A percentile compares a stretch with the other conserved stretches of the same genome.
phyloP scores from a whole-genome alignment of 2,797 vertebrate genomes.

The Lutra lutra region DNA sequence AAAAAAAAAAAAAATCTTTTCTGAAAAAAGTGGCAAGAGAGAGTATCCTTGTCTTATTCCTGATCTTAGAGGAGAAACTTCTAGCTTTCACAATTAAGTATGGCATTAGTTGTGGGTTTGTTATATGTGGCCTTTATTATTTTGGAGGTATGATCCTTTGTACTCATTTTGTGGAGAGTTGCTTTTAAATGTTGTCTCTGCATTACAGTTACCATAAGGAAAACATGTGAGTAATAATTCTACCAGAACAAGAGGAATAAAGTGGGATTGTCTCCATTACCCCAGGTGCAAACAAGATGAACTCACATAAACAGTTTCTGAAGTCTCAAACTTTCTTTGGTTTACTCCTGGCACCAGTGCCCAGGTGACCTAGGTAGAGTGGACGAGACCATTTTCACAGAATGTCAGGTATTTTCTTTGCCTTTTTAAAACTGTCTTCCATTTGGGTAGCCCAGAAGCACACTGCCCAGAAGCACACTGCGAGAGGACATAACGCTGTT shows the following conservation, averaged over 20 bases:
- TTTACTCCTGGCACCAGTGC: not conserved
- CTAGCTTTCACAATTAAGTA: not conserved
- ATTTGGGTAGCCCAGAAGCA: not conserved
- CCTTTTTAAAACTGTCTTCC: not conserved
- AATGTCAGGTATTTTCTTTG: rapidly evolving
- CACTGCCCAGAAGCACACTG: not conserved
- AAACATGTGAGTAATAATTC: rapidly evolving
- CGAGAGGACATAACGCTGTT: rapidly evolving
- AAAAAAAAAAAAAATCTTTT: not conserved
- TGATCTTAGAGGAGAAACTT: not conserved
- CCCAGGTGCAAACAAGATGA: too few relatives aligned
- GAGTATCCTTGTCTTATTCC: not conserved
- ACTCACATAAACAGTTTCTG: not conserved
- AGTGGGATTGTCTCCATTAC: not conserved
- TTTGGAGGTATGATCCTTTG: not conserved
- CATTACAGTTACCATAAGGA: rapidly evolving
- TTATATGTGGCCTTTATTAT: not conserved
- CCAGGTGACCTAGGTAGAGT: not conserved
- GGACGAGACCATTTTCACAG: not conserved
- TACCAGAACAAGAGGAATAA: not conserved
- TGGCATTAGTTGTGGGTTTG: not conserved
- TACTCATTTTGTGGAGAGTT: not conserved
- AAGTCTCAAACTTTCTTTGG: not conserved
- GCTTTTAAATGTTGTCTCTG: not conserved
- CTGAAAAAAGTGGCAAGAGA: not conserved